Conservation (phyloP, 2,797 vertebrate genomes). For the Rhinatrema bivittatum region DNA sequence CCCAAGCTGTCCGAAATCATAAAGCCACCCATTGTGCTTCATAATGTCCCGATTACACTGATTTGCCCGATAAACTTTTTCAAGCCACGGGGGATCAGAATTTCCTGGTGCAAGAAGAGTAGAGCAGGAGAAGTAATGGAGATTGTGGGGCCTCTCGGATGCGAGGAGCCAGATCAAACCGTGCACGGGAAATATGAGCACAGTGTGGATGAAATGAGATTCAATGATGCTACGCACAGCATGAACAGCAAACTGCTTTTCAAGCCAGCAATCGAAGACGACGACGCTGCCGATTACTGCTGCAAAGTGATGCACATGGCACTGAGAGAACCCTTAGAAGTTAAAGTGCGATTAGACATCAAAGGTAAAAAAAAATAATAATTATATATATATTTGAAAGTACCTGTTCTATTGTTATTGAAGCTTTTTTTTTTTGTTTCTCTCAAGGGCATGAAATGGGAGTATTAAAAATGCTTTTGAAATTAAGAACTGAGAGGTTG, state of each 20-base stretch:
- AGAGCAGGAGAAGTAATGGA: too few species aligned
- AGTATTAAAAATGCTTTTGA: too few species aligned
- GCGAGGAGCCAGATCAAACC: accelerated
- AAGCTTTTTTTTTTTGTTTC: too few species aligned
- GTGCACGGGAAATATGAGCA: background rate
- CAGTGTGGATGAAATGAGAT: background rate
- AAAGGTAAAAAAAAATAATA: too few species aligned
- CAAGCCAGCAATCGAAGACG: background rate
- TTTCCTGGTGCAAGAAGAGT: background rate
- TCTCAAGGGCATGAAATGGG: too few species aligned
- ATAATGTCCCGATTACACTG: background rate
- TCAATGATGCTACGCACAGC: background rate
- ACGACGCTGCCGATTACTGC: background rate
- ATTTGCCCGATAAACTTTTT: too few species aligned
- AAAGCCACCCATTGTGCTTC: background rate
- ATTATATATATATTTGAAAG: too few species aligned
- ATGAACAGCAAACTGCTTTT: background rate
- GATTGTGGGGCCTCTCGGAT: background rate
- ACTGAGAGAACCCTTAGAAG: background rate
- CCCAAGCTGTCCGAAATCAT: background rate
- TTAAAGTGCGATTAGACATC: background rate
- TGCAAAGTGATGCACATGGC: background rate
- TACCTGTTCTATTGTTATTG: too few species aligned
- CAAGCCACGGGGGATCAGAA: background rate
- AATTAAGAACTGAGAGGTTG: too few species aligned